Conservation (phyloP, 2,113 vertebrate genomes). For the Promerops cafer region DNA sequence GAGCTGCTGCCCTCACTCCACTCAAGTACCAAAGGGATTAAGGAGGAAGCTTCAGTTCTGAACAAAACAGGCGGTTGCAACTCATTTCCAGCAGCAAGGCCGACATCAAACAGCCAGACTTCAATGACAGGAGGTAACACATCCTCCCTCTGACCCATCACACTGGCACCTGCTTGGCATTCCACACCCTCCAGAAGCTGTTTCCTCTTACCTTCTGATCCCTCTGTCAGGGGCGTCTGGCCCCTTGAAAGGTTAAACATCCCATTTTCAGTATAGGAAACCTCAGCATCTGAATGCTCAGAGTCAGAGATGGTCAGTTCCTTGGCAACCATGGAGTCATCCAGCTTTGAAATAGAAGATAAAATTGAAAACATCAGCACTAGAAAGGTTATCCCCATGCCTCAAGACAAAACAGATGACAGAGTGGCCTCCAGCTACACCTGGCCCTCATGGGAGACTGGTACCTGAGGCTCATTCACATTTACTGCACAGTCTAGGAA, state of each 20-base stretch:
- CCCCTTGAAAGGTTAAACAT: slow-evolving; percentile 94
- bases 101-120: not conserved
- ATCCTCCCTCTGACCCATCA: not conserved
- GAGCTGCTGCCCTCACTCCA: not conserved
- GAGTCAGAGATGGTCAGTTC: slow-evolving; percentile 90
- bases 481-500: not conserved
- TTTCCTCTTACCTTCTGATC: slow-evolving; percentile 85
- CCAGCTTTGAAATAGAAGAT: slow-evolving; percentile 76
- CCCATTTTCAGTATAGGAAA: slow-evolving; percentile 91
- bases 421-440: not conserved
- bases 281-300: slow-evolving; percentile 91
- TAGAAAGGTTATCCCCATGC: not conserved
- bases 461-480: not conserved
- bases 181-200: not conserved
- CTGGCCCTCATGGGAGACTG: not conserved
- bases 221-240: slow-evolving; percentile 91
- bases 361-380: not conserved
- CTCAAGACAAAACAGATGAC: not conserved
- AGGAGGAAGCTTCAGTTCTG: not conserved
- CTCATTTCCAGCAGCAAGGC: not conserved
- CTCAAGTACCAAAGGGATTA: not conserved
- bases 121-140: not conserved
- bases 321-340: slow-evolving; percentile 84
- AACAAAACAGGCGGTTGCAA: not conserved
- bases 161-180: fast-evolving